Percentiles rank a stretch among this genome's conserved stretches.
Conservation (phyloP, 1,140 invertebrate species). For the Pseudomyrmex dendroicus region DNA sequence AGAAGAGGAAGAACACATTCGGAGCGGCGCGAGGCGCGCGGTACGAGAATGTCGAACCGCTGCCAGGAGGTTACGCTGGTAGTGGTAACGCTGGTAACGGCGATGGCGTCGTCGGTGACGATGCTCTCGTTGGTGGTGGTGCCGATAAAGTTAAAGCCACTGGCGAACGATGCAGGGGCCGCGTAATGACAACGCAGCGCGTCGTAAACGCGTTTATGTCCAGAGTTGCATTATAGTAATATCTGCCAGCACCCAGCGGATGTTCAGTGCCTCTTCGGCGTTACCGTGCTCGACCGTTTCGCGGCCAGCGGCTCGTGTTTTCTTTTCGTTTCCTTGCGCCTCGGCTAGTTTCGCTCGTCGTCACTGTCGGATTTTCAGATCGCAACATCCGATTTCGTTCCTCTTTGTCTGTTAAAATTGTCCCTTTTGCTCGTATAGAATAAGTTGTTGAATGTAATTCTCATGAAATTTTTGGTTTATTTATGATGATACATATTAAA, state of each 20-base stretch:
- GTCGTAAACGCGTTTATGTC: slow-evolving; percentile 85
- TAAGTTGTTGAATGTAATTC: not conserved
- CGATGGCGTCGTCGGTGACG: slow-evolving; percentile 68
- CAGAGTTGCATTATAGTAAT: slow-evolving; percentile 85
- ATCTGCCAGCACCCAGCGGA: slow-evolving; percentile 80
- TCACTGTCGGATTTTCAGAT: slow-evolving; percentile 38
- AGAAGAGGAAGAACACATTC: slow-evolving; percentile 17
- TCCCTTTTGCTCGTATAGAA: not conserved
- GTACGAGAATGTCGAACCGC: slow-evolving; percentile 4
- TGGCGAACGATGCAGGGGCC: slow-evolving; percentile 82
- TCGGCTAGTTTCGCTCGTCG: slow-evolving; percentile 44
- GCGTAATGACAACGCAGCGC: slow-evolving; percentile 85
- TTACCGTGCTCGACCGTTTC: slow-evolving; percentile 65
- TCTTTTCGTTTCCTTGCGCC: slow-evolving; percentile 57
- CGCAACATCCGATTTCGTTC: slow-evolving; percentile 1
- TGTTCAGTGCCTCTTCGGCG: slow-evolving; percentile 75
- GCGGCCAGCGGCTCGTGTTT: slow-evolving; percentile 47
- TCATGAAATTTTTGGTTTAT: not conserved
- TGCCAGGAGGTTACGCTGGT: slow-evolving; percentile 47
- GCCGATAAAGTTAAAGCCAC: slow-evolving; percentile 84
- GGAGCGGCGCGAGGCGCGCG: slow-evolving; percentile 5
- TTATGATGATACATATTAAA: not conserved
- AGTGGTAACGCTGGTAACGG: slow-evolving; percentile 68
- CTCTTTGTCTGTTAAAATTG: not conserved
- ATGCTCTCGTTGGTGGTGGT: slow-evolving; percentile 72